phyloP scores from a whole-genome alignment of 1,140 invertebrate genomes.

The Zaprionus taronus region DNA sequence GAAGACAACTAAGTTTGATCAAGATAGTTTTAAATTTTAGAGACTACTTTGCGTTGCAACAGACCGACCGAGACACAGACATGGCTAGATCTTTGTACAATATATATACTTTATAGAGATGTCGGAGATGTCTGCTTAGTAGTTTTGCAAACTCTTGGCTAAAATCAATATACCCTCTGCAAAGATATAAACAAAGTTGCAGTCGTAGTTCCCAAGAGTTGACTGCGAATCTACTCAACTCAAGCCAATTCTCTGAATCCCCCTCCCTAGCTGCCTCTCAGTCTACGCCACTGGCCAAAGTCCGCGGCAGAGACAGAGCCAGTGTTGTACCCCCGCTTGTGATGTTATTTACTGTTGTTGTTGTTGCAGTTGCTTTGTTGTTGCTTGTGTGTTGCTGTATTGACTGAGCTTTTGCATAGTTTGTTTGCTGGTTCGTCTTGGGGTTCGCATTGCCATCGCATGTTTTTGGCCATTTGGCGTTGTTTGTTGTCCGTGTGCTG shows the following conservation, averaged over 20 bases:
- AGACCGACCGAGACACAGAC: too few species aligned
- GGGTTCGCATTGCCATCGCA: constrained; percentile 60
- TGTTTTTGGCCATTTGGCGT: constrained; percentile 76
- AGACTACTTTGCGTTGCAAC: too few species aligned
- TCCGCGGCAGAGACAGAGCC: neutral
- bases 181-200: too few species aligned
- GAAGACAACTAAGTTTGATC: too few species aligned
- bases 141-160: too few species aligned
- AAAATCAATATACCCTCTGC: too few species aligned
- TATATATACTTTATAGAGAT: neutral
- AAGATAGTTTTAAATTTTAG: too few species aligned
- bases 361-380: constrained; percentile 14
- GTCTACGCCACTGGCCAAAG: neutral
- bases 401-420: constrained; percentile 43
- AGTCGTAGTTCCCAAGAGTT: too few species aligned
- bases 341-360: constrained; percentile 20
- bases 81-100: too few species aligned
- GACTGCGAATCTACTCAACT: too few species aligned
- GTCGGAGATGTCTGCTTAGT: too few species aligned
- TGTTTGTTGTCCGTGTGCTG: constrained; percentile 1
- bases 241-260: neutral
- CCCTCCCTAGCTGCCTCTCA: neutral
- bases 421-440: constrained; percentile 28
- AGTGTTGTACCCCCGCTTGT: neutral
- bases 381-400: constrained; percentile 22